phyloP scores from a whole-genome alignment of 1,140 invertebrate genomes.

The Drosophila lacertosa region DNA sequence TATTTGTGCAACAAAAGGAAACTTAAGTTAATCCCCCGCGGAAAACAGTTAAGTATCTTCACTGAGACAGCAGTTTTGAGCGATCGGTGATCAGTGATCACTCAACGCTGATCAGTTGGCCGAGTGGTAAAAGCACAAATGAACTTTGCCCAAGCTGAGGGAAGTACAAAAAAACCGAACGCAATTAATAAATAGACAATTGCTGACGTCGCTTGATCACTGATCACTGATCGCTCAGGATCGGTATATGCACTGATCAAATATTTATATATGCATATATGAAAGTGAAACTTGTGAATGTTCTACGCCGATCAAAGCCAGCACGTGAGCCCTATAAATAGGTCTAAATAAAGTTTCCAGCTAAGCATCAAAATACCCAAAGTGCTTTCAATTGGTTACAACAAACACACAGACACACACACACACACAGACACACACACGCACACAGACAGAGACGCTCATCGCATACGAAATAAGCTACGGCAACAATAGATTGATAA shows the following conservation, averaged over 20 bases:
- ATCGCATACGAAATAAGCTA: slow-evolving; percentile 28
- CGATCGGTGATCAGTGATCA: not conserved
- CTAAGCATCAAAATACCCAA: slow-evolving; percentile 42
- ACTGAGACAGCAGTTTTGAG: slow-evolving; percentile 5
- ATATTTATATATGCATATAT: not conserved
- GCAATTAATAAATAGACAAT: slow-evolving; percentile 11
- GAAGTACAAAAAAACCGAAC: slow-evolving; percentile 22
- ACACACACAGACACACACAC: slow-evolving; percentile 2
- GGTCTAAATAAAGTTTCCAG: slow-evolving; percentile 17
- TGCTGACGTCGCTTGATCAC: slow-evolving; percentile 5
- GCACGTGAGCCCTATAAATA: slow-evolving; percentile 41
- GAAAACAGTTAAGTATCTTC: not conserved
- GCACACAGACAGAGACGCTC: not conserved
- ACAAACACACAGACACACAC: not conserved
- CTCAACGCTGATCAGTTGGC: not conserved
- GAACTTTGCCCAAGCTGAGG: slow-evolving; percentile 26
- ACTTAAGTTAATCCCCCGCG: slow-evolving; percentile 3
- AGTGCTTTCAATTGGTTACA: slow-evolving; percentile 26
- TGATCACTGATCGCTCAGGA: slow-evolving; percentile 18
- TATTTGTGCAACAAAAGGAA: not conserved
- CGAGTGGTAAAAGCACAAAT: slow-evolving; percentile 20
- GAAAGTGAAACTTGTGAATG: slow-evolving; percentile 8
- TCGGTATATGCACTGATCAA: slow-evolving; percentile 1
- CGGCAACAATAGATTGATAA: slow-evolving; percentile 68
- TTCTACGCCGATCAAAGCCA: not conserved